Base-by-base conservation (phyloP, 2,888 invertebrate genomes). In the Polyommatus iphigenia region DNA sequence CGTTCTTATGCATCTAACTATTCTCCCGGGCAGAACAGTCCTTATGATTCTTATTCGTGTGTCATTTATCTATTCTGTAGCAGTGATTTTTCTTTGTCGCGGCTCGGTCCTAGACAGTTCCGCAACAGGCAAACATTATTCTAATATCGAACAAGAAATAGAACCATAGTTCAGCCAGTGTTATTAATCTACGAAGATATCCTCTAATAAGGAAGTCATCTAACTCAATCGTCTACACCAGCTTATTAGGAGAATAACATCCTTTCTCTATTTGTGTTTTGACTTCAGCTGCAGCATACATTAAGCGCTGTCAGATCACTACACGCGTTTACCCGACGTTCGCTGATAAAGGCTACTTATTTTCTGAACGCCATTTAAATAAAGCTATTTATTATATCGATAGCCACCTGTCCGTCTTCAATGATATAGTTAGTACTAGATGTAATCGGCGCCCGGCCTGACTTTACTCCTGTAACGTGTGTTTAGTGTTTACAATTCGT, bases 381-480 rank as follows among this genome's bases (percentile, higher is more conserved):
- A 72, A 77, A 77, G 77, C 77, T 77, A 77, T 77, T 77, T 77
- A 77, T 77, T 77, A 77, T 59, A 72, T 77, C 72, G 77, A 77
- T 77, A 78, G 77, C 46, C 72, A 71, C 76, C 73, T 78, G 78
- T 73, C 78, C 24, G 29, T 72, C 78, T 62, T 73, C 78, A 78
- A 77, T 77, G 72, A 71, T 50, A 20, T 77, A 77, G 59, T 57
- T 57, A 57, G 36, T 41, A 20, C 50, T 77, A 73, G 78, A 78
- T 78, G 77, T 76, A 78, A 77, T 78, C 76, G 72, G 72, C 46
- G 29, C 72, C 46, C 76, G 41, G 71, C 24, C 72, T n/a, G 50
- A n/a, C 77, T 18, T 24, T 62, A 71, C 32, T 15, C 72, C 72
- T 29, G 73, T 20, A 73, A 20, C 41, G 13, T 20, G 73, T 24